These are phyloP conservation scores for Urocolius indicus DNA, from an alignment of 2,113 vertebrate species.

Conservation along the genomic window DNA sequence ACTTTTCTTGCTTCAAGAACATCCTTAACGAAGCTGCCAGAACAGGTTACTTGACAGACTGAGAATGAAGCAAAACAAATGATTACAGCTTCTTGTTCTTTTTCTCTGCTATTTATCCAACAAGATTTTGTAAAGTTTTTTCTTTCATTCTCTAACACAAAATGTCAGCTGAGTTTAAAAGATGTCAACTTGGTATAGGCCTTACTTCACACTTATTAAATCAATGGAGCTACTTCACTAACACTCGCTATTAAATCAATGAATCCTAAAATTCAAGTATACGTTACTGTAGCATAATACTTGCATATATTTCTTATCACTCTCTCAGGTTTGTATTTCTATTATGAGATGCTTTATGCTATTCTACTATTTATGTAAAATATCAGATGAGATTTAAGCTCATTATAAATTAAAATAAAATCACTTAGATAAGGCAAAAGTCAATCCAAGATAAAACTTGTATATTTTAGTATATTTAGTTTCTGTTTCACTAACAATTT, in stretches of 20 bases:
- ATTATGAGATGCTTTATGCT: not conserved
- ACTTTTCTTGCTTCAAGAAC: not conserved
- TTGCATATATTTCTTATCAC: not conserved
- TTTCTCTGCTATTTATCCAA: not conserved
- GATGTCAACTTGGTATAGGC: not conserved
- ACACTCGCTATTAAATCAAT: not conserved
- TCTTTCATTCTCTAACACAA: not conserved
- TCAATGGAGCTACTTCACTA: not conserved
- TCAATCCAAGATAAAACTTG: not conserved
- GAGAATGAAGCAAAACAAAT: not conserved
- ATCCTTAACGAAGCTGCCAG: not conserved
- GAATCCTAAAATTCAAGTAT: not conserved
- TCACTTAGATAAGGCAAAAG: constrained; percentile 31
- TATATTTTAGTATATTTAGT: not conserved
- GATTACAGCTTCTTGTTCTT: not conserved
- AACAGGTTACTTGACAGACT: not conserved
- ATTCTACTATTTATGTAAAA: not conserved
- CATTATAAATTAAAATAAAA: constrained; percentile 39
- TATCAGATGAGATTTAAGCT: not conserved
- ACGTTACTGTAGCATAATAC: not conserved
- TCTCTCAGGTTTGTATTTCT: not conserved
- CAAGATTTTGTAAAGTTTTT: not conserved
- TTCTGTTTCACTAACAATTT: not conserved
- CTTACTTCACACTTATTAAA: not conserved
- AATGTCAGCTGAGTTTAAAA: not conserved